Evolutionary conservation across 2,113 vertebrate genomes (phyloP), one percentile per base, ranked within the genome.

Genomic region (Hylia prasina): DNA sequence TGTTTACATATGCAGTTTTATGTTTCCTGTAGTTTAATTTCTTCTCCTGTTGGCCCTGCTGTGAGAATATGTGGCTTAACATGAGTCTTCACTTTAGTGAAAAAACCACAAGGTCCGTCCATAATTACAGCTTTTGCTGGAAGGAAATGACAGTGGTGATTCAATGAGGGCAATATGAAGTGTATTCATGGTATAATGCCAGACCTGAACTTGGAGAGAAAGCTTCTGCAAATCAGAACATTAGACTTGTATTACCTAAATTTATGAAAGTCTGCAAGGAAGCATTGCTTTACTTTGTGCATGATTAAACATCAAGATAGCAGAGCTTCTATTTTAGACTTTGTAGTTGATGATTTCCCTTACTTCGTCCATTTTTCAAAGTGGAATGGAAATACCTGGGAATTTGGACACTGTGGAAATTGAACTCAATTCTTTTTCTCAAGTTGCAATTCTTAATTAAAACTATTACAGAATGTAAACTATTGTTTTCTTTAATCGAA

Each of bases 281-380:
- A 82, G 11, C 22, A 31, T 81, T 8, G 10, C 14, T 48, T 66
- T 53, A 37, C 53, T 70, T 87, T 61, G 23, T 9, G 10, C 2
- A 7, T 0, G 0, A 35, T 7, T 40, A 19, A 61, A 31, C 7
- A 35, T 50, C 20, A 71, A n/a, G 42, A 33, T 42, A 13, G 20
- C 51, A 70, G 42, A n/a, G 24, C 33, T 61, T 80, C 33, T 63
- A 0, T 66, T 81, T 73, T 48, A 45, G 61, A 14, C 60, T 68
- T 82, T 68, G 6, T 61, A 63, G 9, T 3, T 39, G 27, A 54
- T 28, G 25, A 58, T 83, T 89, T 92, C 13, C n/a, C 8, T 42
- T 81, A 7, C 11, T 19, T 73, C 35, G 25, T 71, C 11, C 71
- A 0, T 42, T 82, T 60, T 85, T 87, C 27, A 31, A 68, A 84